These are phyloP conservation scores for Dipodomys ordii DNA, from an alignment of 2,113 vertebrate species.

Conservation along the genomic window DNA sequence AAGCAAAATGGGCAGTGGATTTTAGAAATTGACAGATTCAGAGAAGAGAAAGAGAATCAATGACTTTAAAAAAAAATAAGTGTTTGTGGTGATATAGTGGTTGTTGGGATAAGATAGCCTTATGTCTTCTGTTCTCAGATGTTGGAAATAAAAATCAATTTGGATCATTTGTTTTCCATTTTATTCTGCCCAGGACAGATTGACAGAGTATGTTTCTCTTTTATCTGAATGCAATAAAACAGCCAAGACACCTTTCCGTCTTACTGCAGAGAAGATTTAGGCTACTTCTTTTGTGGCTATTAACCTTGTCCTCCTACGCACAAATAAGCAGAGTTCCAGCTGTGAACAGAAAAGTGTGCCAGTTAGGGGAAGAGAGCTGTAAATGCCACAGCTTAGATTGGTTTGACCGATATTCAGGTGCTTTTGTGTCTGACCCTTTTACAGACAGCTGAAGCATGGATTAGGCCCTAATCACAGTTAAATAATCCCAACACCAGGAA, in stretches of 20 bases:
- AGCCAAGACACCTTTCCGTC: slow-evolving; percentile 23
- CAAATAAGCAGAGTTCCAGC: slow-evolving; percentile 53
- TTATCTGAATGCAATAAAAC: slow-evolving; percentile 41
- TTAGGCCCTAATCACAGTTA: slow-evolving; percentile 45
- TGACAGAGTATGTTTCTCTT: slow-evolving; percentile 22
- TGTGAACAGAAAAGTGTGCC: slow-evolving; percentile 59
- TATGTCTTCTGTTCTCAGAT: slow-evolving; percentile 42
- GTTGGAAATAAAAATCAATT: slow-evolving; percentile 62
- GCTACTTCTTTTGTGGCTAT: slow-evolving; percentile 54
- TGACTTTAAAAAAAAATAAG: not conserved
- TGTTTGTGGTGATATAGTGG: not conserved
- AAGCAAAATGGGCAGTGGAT: slow-evolving; percentile 29
- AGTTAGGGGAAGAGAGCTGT: slow-evolving; percentile 47
- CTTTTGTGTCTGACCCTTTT: slow-evolving; percentile 32
- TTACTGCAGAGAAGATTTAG: slow-evolving; percentile 46
- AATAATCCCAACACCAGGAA: slow-evolving; percentile 33
- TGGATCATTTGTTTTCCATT: slow-evolving; percentile 71
- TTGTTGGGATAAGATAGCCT: slow-evolving; percentile 41
- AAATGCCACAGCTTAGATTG: slow-evolving; percentile 2
- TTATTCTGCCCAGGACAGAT: slow-evolving; percentile 66
- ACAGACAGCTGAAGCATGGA: not conserved
- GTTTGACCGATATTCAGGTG: slow-evolving; percentile 19
- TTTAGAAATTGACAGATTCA: slow-evolving; percentile 55
- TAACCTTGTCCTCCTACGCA: slow-evolving; percentile 51
- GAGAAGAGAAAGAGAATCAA: not conserved